phyloP scores from a whole-genome alignment of 2,113 vertebrate species.

The Marmota flaviventris region DNA sequence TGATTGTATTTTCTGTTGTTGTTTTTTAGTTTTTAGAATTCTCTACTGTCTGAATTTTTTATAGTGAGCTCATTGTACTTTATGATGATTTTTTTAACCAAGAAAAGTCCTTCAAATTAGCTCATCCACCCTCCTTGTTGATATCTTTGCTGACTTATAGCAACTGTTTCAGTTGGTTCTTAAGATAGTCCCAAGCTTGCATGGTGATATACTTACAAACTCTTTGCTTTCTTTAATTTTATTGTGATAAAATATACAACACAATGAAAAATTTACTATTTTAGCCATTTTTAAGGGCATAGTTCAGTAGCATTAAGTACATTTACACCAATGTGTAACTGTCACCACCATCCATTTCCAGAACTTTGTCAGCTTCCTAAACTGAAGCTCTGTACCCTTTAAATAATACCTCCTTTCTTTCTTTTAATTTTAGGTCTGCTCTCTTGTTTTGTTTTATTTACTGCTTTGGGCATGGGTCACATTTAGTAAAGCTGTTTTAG shows the following conservation, averaged over 20 bases:
- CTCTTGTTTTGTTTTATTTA: not conserved
- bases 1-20: not conserved
- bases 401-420: not conserved
- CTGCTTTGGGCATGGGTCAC: not conserved
- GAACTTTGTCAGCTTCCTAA: not conserved
- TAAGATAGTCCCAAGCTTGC: not conserved
- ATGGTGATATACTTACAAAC: not conserved
- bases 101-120: conserved; percentile 33
- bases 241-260: not conserved
- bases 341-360: not conserved
- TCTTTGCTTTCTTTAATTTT: not conserved
- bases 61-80: not conserved
- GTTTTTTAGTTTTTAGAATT: conserved; percentile 12
- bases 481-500: not conserved
- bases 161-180: not conserved
- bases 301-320: not conserved
- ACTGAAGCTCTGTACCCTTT: not conserved
- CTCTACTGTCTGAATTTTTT: conserved; percentile 46
- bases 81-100: not conserved
- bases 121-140: not conserved
- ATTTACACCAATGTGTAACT: not conserved
- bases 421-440: not conserved
- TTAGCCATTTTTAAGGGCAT: not conserved
- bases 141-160: conserved; percentile 55
- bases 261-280: not conserved